Evolutionary conservation across 2,888 invertebrate species (phyloP), one percentile per base, ranked within the genome.

Genomic region (Azorinus chamasolen): DNA sequence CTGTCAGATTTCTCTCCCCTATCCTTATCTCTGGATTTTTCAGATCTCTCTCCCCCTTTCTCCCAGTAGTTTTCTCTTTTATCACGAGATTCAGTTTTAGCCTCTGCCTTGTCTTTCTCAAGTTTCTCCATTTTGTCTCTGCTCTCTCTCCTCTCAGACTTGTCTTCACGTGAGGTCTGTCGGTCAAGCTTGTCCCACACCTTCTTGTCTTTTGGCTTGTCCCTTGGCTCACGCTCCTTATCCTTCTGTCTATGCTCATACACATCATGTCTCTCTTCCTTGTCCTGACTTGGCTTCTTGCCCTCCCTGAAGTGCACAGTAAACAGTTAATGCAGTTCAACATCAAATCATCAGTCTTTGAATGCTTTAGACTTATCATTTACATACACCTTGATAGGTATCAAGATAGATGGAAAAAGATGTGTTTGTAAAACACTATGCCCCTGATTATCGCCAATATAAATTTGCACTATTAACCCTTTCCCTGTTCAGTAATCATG

Each of bases 21-120:
- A 32, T 32, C 10, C 32, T 32, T 32, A 32, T 74, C 82, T 10
- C 62, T 41, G 12, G 61, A 46, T 48, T 77, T 76, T 14, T 83
- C 80, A 14, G 70, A 74, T 10, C 53, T 73, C 2, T 71, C 74
- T 39, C 50, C 45, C 5, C 43, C 45, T 37, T 70, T 75, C 3
- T 73, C 76, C 62, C 66, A 76, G 22, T 75, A 72, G 43, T 70
- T 75, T 8, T 75, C 71, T 25, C 58, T 53, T 22, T 68, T 58
- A 46, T 70, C 75, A 22, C 70, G 59, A 25, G 64, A 62, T 25
- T 74, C 70, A 18, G 27, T 48, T 45, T 55, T 69, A 12, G 63
- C 73, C 54, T 64, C 55, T 57, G 59, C 37, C 39, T 63, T 64
- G 16, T 57, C 58, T 46, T 53, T 74, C 14, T 70, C 76, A 43